These are phyloP conservation scores for Cardinalis cardinalis DNA, from an alignment of 2,113 vertebrate species.

Conservation along the genomic window DNA sequence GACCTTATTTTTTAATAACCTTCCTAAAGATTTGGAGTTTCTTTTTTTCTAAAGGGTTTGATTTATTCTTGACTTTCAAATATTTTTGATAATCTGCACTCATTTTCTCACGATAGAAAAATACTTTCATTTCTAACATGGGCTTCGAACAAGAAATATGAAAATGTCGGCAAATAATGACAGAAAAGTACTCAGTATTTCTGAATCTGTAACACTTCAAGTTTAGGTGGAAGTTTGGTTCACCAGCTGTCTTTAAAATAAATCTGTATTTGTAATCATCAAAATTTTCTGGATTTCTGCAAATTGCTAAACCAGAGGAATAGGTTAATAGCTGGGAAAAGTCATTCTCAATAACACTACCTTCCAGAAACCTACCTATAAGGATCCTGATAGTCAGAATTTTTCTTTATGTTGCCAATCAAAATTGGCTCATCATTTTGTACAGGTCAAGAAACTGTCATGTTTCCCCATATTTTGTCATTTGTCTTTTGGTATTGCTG, in stretches of 20 bases:
- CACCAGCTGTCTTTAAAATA: background rate
- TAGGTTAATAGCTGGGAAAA: background rate
- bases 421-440: background rate
- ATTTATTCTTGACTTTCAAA: background rate
- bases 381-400: background rate
- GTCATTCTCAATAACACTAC: background rate
- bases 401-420: background rate
- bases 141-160: background rate
- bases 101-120: background rate
- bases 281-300: background rate
- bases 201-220: background rate
- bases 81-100: background rate
- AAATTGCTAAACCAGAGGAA: background rate
- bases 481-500: background rate
- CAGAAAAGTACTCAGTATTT: background rate
- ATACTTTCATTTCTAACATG: background rate
- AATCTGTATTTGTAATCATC: background rate
- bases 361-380: background rate
- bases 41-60: background rate
- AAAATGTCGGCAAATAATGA: background rate
- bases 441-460: background rate
- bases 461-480: background rate
- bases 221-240: background rate
- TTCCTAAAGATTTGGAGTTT: background rate
- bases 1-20: background rate